A percentile compares a stretch with the other conserved stretches of the same genome.
Evolutionary conservation across 2,888 invertebrate species (phyloP).

Genomic region (Phengaris arion): DNA sequence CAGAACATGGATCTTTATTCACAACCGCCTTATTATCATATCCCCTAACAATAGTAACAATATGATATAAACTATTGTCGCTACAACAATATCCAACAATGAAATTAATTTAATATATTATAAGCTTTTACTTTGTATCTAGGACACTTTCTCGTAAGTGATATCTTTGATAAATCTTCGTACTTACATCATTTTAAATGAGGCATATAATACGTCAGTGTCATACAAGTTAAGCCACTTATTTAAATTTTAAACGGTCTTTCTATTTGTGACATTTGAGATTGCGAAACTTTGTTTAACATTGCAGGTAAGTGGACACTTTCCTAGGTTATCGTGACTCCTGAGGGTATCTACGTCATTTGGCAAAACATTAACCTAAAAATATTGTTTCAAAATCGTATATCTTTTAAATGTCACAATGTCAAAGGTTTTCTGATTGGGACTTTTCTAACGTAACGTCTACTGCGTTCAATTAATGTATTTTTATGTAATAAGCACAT

Average conservation of each 20-base stretch:
- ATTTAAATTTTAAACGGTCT: conserved; percentile 3
- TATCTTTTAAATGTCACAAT: too few species aligned
- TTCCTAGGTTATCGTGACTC: too few species aligned
- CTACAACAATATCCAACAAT: neutral
- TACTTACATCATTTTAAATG: conserved; percentile 22
- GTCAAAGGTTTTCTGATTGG: too few species aligned
- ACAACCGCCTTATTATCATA: neutral
- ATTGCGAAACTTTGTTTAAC: neutral
- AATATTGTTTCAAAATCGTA: too few species aligned
- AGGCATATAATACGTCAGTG: conserved; percentile 4
- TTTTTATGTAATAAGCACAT: too few species aligned
- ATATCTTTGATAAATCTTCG: conserved; percentile 22
- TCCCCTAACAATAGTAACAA: neutral
- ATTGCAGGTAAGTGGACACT: too few species aligned
- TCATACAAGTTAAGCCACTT: neutral
- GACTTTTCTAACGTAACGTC: too few species aligned
- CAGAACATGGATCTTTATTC: neutral
- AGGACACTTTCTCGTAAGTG: conserved; percentile 22
- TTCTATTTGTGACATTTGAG: conserved; percentile 12
- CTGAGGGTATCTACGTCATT: too few species aligned
- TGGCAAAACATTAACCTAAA: too few species aligned
- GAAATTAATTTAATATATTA: conserved; percentile 17
- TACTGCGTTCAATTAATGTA: too few species aligned
- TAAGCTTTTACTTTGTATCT: conserved; percentile 25
- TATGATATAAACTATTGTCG: neutral